Conservation (phyloP, 2,888 invertebrate species). For the Argynnis bischoffii region DNA sequence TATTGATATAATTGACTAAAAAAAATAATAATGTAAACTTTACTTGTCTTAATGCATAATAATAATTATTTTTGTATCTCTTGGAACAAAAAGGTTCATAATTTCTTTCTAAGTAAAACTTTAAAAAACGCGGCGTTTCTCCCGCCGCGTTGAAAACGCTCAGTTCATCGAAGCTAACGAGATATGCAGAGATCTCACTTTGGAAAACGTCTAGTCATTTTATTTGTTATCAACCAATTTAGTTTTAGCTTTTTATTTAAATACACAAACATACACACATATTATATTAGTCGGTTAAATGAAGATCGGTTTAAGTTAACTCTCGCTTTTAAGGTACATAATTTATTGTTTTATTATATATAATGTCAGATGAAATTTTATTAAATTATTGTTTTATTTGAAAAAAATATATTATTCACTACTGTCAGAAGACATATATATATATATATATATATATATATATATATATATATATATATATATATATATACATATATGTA, state of each 20-base stretch:
- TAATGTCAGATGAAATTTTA: too few relatives aligned
- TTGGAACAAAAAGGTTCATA: too few relatives aligned
- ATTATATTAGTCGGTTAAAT: neutral
- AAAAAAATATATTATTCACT: neutral
- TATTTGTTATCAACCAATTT: constrained; percentile 23
- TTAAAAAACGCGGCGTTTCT: constrained; percentile 12
- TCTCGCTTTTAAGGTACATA: neutral
- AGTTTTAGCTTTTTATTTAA: constrained; percentile 20
- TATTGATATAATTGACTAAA: neutral
- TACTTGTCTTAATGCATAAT: too few relatives aligned
- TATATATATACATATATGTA: too few relatives aligned
- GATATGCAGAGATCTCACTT: constrained; percentile 51
- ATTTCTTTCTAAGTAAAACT: too few relatives aligned
- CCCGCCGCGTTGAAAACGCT: constrained; percentile 27
- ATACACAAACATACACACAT: constrained; percentile 20
- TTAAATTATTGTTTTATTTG: too few relatives aligned
- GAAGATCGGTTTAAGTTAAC: neutral
- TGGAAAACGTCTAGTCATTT: constrained; percentile 55
- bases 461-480: too few relatives aligned
- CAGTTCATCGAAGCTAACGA: constrained; percentile 14
- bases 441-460: too few relatives aligned
- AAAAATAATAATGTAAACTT: neutral
- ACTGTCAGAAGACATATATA: too few relatives aligned
- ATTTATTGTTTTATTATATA: neutral
- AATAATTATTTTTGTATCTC: too few relatives aligned